Evolutionary conservation across 2,113 vertebrate species (phyloP).

Genomic region (Entomyzon cyanotis): DNA sequence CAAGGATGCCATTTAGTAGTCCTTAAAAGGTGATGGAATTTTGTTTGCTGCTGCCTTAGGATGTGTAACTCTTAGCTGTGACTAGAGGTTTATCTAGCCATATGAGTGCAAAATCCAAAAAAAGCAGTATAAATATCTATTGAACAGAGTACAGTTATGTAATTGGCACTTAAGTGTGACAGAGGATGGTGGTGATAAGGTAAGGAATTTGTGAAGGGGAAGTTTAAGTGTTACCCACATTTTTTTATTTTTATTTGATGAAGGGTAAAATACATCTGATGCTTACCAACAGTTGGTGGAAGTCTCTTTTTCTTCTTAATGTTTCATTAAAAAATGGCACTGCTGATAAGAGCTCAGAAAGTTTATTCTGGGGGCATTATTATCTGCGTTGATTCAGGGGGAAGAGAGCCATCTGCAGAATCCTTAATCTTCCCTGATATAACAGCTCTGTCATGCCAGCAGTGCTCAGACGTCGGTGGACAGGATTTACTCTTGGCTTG

Average conservation of each 20-base stretch:
- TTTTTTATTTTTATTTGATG: neutral
- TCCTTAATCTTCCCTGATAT: neutral
- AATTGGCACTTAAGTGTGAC: neutral
- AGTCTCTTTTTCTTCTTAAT: neutral
- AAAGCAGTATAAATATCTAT: neutral
- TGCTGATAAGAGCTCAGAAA: neutral
- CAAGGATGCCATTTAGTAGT: neutral
- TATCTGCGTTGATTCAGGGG: neutral
- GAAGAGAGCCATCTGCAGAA: neutral
- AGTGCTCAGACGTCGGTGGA: neutral
- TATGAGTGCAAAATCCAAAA: neutral
- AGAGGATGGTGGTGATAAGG: neutral
- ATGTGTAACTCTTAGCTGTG: neutral
- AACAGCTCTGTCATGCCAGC: neutral
- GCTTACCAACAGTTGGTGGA: neutral
- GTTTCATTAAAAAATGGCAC: neutral
- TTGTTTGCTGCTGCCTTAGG: neutral
- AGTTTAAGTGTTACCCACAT: neutral
- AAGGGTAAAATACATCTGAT: neutral
- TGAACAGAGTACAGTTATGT: neutral
- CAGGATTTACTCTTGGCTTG: neutral
- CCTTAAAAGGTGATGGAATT: constrained; percentile 6
- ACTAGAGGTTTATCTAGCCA: neutral
- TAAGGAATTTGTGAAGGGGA: neutral
- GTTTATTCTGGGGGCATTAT: neutral